Percentiles rank a stretch among this genome's conserved stretches.
phyloP scores from a whole-genome alignment of 2,113 vertebrate genomes.

The Ondatra zibethicus region DNA sequence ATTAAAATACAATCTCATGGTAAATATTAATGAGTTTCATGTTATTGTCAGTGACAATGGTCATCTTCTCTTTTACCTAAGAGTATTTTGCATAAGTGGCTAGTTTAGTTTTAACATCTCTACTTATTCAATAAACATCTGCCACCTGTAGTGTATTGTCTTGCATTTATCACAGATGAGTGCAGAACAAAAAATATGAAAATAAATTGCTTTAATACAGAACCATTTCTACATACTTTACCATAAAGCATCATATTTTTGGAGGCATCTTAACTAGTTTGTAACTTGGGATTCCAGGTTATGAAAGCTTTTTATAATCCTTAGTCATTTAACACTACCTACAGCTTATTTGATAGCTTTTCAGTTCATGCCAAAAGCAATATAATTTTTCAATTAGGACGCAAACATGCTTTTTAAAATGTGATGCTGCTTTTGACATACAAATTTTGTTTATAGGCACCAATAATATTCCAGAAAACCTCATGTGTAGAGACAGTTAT shows the following conservation, averaged over 20 bases:
- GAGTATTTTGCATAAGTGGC: slow-evolving; percentile 57
- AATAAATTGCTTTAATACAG: slow-evolving; percentile 52
- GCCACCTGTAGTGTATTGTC: slow-evolving; percentile 72
- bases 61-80: slow-evolving; percentile 28
- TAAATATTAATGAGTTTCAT: slow-evolving; percentile 61
- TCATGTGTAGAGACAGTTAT: slow-evolving; percentile 64
- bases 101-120: slow-evolving; percentile 60
- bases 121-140: slow-evolving; percentile 64
- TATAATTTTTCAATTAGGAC: slow-evolving; percentile 73
- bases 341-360: slow-evolving; percentile 57
- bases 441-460: slow-evolving; percentile 66
- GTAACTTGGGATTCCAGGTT: slow-evolving; percentile 60
- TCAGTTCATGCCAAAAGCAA: slow-evolving; percentile 70
- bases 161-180: slow-evolving; percentile 63
- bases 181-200: slow-evolving; percentile 54
- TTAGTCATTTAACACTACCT: slow-evolving; percentile 42
- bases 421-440: slow-evolving; percentile 62
- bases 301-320: slow-evolving; percentile 72
- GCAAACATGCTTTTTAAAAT: slow-evolving; percentile 35
- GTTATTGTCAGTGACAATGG: slow-evolving; percentile 32
- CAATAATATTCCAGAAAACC: slow-evolving; percentile 49
- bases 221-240: slow-evolving; percentile 43
- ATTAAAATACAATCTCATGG: slow-evolving; percentile 3
- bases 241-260: slow-evolving; percentile 57
- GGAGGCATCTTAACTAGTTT: slow-evolving; percentile 61